These are phyloP conservation scores for Tetramorium parvispinum DNA, from an alignment of 1,140 invertebrate genomes.

Conservation along the genomic window DNA sequence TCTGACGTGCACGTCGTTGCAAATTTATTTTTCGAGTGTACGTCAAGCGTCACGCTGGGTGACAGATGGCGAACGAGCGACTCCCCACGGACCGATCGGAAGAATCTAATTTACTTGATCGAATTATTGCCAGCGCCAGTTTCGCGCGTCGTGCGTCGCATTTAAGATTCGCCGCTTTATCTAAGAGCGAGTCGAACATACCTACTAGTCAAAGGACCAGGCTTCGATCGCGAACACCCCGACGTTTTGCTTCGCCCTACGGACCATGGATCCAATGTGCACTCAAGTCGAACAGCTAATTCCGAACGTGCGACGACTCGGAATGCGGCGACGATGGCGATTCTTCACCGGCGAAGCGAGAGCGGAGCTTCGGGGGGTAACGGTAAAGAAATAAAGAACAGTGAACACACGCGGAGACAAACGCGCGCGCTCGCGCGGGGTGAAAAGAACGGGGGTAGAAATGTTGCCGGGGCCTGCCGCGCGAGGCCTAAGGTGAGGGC, in stretches of 20 bases:
- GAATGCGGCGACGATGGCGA: slow-evolving; percentile 75
- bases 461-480: slow-evolving; percentile 17
- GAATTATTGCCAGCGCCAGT: slow-evolving; percentile 24
- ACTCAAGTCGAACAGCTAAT: slow-evolving; percentile 83
- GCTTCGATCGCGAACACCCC: slow-evolving; percentile 62
- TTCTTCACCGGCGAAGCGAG: slow-evolving; percentile 65
- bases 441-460: not conserved
- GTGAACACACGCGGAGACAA: not conserved
- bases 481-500: not conserved
- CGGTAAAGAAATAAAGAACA: slow-evolving; percentile 60
- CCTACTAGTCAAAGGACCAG: slow-evolving; percentile 29
- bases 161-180: slow-evolving; percentile 52
- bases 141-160: slow-evolving; percentile 46
- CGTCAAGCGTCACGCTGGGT: not conserved
- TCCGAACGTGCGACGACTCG: slow-evolving; percentile 83
- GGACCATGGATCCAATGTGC: slow-evolving; percentile 81
- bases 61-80: slow-evolving; percentile 32
- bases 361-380: slow-evolving; percentile 1
- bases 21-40: not conserved
- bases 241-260: slow-evolving; percentile 76
- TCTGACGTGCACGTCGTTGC: not conserved
- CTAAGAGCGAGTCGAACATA: slow-evolving; percentile 42
- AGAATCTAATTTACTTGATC: slow-evolving; percentile 52
- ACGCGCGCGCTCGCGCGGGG: not conserved
- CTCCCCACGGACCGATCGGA: slow-evolving; percentile 22